A percentile compares a stretch with the other conserved stretches of the same genome.
phyloP scores from a whole-genome alignment of 53 echinoderm and acorn worm species.

The Crossaster papposus region DNA sequence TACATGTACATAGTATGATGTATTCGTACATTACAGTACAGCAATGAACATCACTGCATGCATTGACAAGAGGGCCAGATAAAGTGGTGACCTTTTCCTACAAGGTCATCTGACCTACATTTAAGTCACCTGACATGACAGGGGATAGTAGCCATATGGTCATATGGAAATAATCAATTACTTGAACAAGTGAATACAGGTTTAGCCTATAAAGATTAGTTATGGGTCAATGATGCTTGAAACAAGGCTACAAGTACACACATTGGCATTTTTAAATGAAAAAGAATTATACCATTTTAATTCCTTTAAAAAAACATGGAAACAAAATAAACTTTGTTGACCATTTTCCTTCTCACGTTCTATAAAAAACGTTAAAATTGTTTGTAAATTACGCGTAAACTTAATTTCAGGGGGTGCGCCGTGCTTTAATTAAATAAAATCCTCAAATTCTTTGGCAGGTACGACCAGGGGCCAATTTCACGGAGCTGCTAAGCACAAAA shows the following conservation, averaged over 20 bases:
- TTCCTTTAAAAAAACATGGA: background rate
- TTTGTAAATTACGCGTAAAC: background rate
- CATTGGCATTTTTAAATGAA: too few relatives aligned
- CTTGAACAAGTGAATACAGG: slow-evolving; percentile 1
- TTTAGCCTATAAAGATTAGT: background rate
- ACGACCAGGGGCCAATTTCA: too few relatives aligned
- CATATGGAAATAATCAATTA: slow-evolving; percentile 7
- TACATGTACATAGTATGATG: background rate
- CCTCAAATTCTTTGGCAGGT: background rate
- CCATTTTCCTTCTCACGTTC: background rate
- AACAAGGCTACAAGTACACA: background rate
- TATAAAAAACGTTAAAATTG: background rate
- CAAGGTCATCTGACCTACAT: background rate
- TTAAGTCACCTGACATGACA: background rate
- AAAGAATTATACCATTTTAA: too few relatives aligned
- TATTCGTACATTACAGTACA: background rate
- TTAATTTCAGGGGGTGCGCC: background rate
- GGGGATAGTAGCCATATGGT: background rate
- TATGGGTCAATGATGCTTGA: background rate
- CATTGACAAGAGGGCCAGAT: background rate
- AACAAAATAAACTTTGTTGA: background rate
- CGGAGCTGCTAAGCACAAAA: too few relatives aligned
- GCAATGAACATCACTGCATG: background rate
- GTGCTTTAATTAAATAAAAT: background rate
- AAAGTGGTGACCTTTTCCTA: background rate